A percentile compares a stretch with the other conserved stretches of the same genome.
These are phyloP conservation scores for Arvicanthis niloticus DNA, from an alignment of 2,113 vertebrate genomes.

Conservation along the genomic window DNA sequence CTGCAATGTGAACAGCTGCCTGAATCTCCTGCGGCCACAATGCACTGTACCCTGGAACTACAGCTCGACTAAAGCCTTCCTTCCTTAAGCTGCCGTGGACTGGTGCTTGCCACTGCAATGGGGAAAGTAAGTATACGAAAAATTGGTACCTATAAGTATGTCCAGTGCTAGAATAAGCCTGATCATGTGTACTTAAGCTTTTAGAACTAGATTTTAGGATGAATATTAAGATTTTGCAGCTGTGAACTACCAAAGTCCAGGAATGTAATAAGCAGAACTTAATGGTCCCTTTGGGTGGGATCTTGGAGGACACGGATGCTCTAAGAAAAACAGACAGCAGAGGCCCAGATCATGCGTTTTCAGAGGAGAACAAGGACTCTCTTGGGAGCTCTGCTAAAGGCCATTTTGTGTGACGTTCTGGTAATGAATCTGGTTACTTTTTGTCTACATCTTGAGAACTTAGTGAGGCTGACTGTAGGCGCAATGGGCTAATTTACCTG, in stretches of 20 bases:
- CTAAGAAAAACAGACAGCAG: background rate
- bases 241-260: background rate
- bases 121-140: background rate
- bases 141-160: background rate
- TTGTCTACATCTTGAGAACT: background rate
- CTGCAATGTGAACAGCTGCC: background rate
- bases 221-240: background rate
- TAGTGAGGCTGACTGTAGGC: background rate
- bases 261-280: background rate
- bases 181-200: background rate
- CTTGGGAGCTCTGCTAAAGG: background rate
- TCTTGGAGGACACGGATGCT: background rate
- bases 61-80: background rate
- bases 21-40: too few relatives aligned
- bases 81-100: background rate
- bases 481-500: background rate
- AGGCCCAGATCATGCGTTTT: background rate
- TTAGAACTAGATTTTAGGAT: background rate
- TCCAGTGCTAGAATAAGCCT: background rate
- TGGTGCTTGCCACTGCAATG: background rate
- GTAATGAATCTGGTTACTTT: background rate
- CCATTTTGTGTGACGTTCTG: background rate
- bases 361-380: background rate
- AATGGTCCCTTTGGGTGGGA: background rate
- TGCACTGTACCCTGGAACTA: background rate